These are phyloP conservation scores for Drosophila insularis DNA, from an alignment of 1,140 invertebrate species.

Conservation along the genomic window DNA sequence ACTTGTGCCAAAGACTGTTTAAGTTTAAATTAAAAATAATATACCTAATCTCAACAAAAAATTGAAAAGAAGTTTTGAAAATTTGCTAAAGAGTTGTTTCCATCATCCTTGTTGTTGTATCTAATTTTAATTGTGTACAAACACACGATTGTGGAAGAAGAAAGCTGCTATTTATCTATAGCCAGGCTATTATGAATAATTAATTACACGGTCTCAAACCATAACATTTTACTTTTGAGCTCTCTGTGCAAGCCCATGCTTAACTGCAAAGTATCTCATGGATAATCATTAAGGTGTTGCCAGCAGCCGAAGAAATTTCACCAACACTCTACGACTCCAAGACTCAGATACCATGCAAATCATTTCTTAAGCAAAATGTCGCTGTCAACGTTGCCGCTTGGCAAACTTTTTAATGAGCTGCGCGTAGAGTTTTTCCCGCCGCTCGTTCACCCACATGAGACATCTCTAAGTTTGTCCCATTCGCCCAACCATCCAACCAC, in stretches of 20 bases:
- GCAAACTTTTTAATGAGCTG: slow-evolving; percentile 78
- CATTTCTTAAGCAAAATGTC: slow-evolving; percentile 71
- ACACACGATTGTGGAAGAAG: background rate
- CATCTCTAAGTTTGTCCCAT: slow-evolving; percentile 1
- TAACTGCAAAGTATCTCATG: slow-evolving; percentile 69
- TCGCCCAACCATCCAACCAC: background rate
- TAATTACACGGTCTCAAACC: slow-evolving; percentile 57
- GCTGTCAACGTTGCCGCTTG: slow-evolving; percentile 54
- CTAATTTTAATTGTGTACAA: too few species aligned
- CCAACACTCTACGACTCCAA: background rate
- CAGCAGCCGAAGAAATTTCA: slow-evolving; percentile 2
- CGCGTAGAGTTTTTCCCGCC: slow-evolving; percentile 33
- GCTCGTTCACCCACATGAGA: slow-evolving; percentile 16
- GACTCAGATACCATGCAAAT: slow-evolving; percentile 40
- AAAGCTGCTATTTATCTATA: slow-evolving; percentile 26
- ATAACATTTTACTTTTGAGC: slow-evolving; percentile 65
- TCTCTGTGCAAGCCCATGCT: slow-evolving; percentile 34
- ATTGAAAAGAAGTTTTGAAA: slow-evolving; percentile 25
- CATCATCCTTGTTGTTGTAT: too few species aligned
- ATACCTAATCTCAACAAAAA: slow-evolving; percentile 1
- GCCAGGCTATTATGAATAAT: slow-evolving; percentile 69
- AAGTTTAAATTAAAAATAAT: slow-evolving; percentile 31
- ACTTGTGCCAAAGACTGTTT: slow-evolving; percentile 66
- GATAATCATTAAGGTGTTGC: slow-evolving; percentile 71
- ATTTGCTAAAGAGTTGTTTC: background rate